These are phyloP conservation scores for Homalodisca vitripennis DNA, from an alignment of 1,140 invertebrate species.

Conservation along the genomic window DNA sequence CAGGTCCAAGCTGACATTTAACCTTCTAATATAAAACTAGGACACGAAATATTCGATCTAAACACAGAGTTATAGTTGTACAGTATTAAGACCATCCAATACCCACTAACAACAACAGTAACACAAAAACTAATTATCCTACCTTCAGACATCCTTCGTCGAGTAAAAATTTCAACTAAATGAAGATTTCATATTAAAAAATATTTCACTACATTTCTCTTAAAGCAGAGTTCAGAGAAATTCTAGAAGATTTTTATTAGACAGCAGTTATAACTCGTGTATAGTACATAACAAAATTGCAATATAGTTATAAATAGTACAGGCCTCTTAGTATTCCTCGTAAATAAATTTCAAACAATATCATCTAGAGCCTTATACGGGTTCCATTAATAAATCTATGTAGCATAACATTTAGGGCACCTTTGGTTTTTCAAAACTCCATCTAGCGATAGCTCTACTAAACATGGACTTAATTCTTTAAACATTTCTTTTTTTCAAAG, in stretches of 20 bases:
- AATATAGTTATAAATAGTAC: constrained; percentile 38
- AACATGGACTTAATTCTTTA: neutral
- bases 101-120: constrained; percentile 33
- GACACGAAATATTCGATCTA: neutral
- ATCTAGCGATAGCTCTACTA: constrained; percentile 16
- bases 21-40: no score
- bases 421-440: constrained; percentile 38
- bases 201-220: neutral
- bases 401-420: constrained; percentile 39
- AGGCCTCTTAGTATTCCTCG: constrained; percentile 36
- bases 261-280: constrained; percentile 23
- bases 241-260: neutral
- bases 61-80: constrained; percentile 15
- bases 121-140: constrained; percentile 36
- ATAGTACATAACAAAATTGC: constrained; percentile 32
- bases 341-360: constrained; percentile 33
- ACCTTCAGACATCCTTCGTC: neutral
- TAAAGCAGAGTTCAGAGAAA: neutral
- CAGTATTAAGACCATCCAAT: constrained; percentile 21
- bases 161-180: constrained; percentile 1
- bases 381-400: constrained; percentile 30
- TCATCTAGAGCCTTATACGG: constrained; percentile 32
- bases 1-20: no score
- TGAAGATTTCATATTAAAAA: constrained; percentile 12
- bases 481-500: constrained; percentile 22